Conservation (phyloP, 1,140 invertebrate species). For the Drosophila lowei region DNA sequence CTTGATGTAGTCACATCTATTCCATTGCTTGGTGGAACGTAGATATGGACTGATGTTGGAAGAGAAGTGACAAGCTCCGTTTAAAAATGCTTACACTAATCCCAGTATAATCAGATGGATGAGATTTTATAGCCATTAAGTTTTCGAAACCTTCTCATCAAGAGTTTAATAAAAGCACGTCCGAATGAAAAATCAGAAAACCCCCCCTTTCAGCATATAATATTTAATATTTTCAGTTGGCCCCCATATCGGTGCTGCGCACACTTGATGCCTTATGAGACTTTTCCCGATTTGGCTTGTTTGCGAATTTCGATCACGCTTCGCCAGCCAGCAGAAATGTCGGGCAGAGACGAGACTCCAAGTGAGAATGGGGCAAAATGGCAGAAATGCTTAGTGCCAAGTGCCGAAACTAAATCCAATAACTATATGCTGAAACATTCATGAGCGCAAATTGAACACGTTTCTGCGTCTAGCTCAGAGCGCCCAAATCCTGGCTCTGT, state of each 20-base stretch:
- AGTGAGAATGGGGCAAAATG: slow-evolving; percentile 46
- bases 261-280: slow-evolving; percentile 37
- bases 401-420: slow-evolving; percentile 79
- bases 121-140: slow-evolving; percentile 21
- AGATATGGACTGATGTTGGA: not conserved
- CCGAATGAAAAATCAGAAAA: no score
- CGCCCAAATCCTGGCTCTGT: slow-evolving; percentile 40
- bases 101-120: not conserved
- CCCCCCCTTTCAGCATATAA: slow-evolving; percentile 22
- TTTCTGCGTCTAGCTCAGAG: slow-evolving; percentile 43
- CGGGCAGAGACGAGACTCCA: slow-evolving; percentile 25
- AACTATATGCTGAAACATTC: slow-evolving; percentile 79
- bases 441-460: slow-evolving; percentile 81
- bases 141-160: not conserved
- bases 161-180: no score
- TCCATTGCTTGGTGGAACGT: not conserved
- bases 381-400: slow-evolving; percentile 66
- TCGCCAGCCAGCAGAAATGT: slow-evolving; percentile 31
- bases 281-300: slow-evolving; percentile 50
- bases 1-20: not conserved
- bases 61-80: not conserved
- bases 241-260: slow-evolving; percentile 23
- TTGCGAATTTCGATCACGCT: slow-evolving; percentile 72
- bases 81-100: not conserved
- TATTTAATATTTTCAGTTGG: slow-evolving; percentile 41